Evolutionary conservation across 2,113 vertebrate species (phyloP).

Genomic region (Otis tarda): DNA sequence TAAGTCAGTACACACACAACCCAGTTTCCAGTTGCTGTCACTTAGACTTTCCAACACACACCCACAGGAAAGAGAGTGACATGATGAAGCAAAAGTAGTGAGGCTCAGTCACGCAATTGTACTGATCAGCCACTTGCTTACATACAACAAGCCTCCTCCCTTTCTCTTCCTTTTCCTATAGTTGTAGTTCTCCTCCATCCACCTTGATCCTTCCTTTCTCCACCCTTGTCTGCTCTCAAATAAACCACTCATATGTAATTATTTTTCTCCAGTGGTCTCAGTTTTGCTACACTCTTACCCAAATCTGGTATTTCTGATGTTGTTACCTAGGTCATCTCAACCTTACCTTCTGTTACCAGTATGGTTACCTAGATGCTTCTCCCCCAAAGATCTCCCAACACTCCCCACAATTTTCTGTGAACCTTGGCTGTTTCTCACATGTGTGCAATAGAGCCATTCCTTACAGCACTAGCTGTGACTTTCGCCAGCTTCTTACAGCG

Average conservation of each 20-base stretch:
- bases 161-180: not conserved
- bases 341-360: not conserved
- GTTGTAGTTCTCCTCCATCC: not conserved
- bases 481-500: conserved; percentile 24
- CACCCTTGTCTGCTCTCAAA: not conserved
- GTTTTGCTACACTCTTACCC: not conserved
- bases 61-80: not conserved
- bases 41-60: not conserved
- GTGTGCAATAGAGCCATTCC: not conserved
- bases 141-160: not conserved
- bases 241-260: not conserved
- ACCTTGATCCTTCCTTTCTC: not conserved
- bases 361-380: not conserved
- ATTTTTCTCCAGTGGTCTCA: not conserved
- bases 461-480: not conserved
- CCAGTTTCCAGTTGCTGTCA: not conserved
- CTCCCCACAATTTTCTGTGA: not conserved
- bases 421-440: not conserved
- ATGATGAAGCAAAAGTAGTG: not conserved
- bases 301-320: not conserved
- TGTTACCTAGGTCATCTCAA: not conserved
- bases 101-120: not conserved
- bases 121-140: not conserved
- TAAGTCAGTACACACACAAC: not conserved
- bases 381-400: not conserved